Evolutionary conservation across 2,888 invertebrate genomes (phyloP).

Genomic region (Leptinotarsa haldemani): DNA sequence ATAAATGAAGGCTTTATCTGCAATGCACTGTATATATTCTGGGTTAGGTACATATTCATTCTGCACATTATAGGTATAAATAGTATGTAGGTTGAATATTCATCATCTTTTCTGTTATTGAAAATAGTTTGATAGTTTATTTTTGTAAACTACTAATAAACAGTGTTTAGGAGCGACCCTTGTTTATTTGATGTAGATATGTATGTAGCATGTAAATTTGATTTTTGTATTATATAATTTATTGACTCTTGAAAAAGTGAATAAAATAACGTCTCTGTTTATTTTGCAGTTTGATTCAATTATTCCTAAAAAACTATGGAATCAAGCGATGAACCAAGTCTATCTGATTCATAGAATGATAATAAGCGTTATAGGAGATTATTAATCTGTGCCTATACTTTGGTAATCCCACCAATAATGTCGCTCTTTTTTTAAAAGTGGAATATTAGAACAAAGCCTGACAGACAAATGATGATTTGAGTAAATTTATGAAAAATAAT

Average conservation of each 20-base stretch:
- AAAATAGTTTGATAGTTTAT: constrained; percentile 4
- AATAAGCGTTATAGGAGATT: too few relatives aligned
- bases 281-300: background rate
- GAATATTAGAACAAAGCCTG: too few relatives aligned
- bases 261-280: background rate
- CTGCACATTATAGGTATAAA: background rate
- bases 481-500: too few relatives aligned
- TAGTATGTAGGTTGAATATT: background rate
- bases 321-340: too few relatives aligned
- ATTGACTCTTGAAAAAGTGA: background rate
- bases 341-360: too few relatives aligned
- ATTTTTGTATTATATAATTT: constrained; percentile 9
- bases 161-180: background rate
- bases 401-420: too few relatives aligned
- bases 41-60: background rate
- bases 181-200: constrained; percentile 9
- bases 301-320: background rate
- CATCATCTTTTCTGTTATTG: background rate
- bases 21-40: background rate
- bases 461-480: too few relatives aligned
- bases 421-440: too few relatives aligned
- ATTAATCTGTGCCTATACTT: too few relatives aligned
- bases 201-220: background rate
- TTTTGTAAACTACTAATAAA: background rate
- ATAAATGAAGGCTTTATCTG: background rate